Percentiles rank a stretch among this genome's conserved stretches.
phyloP scores from a whole-genome alignment of 2,888 invertebrate species.

The Latrodectus hesperus region DNA sequence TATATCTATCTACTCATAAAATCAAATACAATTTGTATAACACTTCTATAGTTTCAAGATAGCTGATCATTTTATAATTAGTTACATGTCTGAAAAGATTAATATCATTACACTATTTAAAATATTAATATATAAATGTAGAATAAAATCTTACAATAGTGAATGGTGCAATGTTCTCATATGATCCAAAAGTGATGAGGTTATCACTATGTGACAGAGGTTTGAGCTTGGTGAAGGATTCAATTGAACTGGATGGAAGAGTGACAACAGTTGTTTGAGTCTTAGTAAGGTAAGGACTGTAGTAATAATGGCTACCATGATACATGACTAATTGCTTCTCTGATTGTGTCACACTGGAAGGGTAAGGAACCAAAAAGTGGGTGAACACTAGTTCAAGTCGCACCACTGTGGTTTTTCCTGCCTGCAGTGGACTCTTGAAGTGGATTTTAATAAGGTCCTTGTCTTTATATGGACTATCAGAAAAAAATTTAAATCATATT shows the following conservation, averaged over 20 bases:
- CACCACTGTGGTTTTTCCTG: conserved; percentile 70
- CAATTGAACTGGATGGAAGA: conserved; percentile 85
- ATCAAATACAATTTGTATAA: too few species aligned
- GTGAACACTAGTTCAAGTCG: conserved; percentile 85
- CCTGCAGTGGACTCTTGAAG: conserved; percentile 48
- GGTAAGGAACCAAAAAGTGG: conserved; percentile 87
- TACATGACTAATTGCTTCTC: conserved; percentile 95
- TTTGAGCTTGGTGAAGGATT: conserved; percentile 87
- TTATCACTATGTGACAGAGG: conserved; percentile 87
- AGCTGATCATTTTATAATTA: too few species aligned
- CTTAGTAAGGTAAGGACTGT: conserved; percentile 85
- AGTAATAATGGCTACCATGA: conserved; percentile 87
- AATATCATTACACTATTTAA: too few species aligned
- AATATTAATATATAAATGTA: too few species aligned
- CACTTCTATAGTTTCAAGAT: too few species aligned
- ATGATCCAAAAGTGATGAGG: conserved; percentile 91
- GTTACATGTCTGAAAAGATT: too few species aligned
- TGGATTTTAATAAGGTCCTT: conserved; percentile 50
- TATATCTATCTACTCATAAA: too few species aligned
- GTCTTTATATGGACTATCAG: conserved; percentile 30
- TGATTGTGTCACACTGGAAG: conserved; percentile 90
- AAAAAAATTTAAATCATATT: background rate
- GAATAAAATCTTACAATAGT: conserved; percentile 73
- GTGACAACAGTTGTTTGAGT: conserved; percentile 88
- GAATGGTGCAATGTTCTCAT: conserved; percentile 82